Evolutionary conservation across 2,888 invertebrate genomes (phyloP).

Genomic region (Mimachlamys varia): DNA sequence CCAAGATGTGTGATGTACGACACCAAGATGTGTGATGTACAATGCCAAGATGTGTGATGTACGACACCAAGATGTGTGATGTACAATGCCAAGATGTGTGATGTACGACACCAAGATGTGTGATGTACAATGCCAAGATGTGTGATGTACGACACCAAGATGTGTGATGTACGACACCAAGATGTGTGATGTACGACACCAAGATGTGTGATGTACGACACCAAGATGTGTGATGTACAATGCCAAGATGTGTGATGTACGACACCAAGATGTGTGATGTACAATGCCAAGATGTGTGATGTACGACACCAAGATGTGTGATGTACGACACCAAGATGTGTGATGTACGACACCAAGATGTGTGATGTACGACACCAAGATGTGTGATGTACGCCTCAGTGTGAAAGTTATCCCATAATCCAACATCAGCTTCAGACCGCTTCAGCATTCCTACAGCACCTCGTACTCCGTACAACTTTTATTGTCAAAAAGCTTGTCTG

Average conservation of each 20-base stretch:
- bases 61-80: conserved; percentile 64
- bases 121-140: conserved; percentile 64
- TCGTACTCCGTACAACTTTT: neutral
- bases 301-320: conserved; percentile 63
- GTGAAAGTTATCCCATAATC: no score
- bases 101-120: conserved; percentile 63
- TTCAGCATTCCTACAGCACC: neutral
- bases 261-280: conserved; percentile 64
- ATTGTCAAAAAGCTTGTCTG: neutral
- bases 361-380: conserved; percentile 64
- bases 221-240: conserved; percentile 63
- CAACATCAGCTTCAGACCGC: no score
- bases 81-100: conserved; percentile 64
- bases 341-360: conserved; percentile 63
- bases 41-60: conserved; percentile 64
- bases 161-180: conserved; percentile 61
- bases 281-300: conserved; percentile 64
- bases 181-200: conserved; percentile 64
- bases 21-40: conserved; percentile 65
- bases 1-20: conserved; percentile 63
- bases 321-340: conserved; percentile 63
- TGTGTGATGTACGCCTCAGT: conserved; percentile 49
- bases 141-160: conserved; percentile 64
- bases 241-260: conserved; percentile 65
- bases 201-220: conserved; percentile 64